Conservation (phyloP, 2,888 invertebrate species). For the Pristionchus entomophagus region DNA sequence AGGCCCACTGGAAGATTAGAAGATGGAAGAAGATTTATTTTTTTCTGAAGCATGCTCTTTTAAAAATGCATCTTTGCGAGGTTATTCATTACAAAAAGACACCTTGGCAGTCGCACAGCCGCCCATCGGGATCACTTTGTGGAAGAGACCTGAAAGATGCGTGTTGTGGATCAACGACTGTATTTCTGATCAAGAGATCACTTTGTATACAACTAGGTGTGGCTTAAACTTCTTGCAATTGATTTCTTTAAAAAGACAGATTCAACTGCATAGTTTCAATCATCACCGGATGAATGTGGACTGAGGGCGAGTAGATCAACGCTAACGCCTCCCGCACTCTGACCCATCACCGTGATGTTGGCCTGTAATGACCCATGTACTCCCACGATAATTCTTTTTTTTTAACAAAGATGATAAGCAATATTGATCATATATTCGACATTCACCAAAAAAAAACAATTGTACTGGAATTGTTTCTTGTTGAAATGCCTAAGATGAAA, state of each 20-base stretch:
- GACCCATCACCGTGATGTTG: constrained; percentile 63
- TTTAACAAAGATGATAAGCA: too few species aligned
- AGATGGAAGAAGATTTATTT: background rate
- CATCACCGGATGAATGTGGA: constrained; percentile 57
- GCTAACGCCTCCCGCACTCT: constrained; percentile 60
- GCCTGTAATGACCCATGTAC: background rate
- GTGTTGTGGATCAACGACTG: background rate
- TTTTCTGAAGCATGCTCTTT: background rate
- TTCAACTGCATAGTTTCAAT: too few species aligned
- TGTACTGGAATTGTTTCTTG: background rate
- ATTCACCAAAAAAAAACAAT: background rate
- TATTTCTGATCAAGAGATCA: background rate
- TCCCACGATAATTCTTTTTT: too few species aligned
- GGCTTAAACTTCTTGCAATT: background rate
- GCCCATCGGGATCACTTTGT: constrained; percentile 63
- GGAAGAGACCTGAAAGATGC: constrained; percentile 57
- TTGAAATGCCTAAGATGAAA: background rate
- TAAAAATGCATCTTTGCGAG: too few species aligned
- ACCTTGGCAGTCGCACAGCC: constrained; percentile 55
- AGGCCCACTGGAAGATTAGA: constrained; percentile 25
- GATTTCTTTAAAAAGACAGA: too few species aligned
- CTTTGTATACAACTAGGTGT: background rate
- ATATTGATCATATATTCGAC: too few species aligned
- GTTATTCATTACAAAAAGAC: too few species aligned
- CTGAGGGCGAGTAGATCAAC: constrained; percentile 60